Evolutionary conservation across 2,113 vertebrate species (phyloP).

Genomic region (Uria lomvia): DNA sequence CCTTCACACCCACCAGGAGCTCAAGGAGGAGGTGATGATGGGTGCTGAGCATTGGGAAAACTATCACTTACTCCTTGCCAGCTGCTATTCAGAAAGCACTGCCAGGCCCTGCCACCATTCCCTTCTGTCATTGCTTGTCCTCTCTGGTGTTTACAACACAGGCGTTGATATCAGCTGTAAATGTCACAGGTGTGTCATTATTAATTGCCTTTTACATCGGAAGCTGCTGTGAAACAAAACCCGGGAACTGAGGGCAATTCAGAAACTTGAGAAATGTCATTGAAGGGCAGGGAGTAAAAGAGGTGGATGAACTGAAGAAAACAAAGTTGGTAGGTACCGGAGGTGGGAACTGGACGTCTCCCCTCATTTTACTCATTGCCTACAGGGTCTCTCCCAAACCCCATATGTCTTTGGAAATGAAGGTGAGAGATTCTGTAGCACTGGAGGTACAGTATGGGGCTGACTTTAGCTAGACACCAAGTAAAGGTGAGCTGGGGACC

Average conservation of each 20-base stretch:
- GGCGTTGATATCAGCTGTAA: neutral
- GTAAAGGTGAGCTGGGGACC: neutral
- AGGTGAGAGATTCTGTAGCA: neutral
- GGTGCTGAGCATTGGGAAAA: neutral
- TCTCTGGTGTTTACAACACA: neutral
- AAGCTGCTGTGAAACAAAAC: neutral
- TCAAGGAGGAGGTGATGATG: neutral
- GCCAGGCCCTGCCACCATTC: neutral
- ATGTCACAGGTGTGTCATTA: neutral
- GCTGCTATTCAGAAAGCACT: neutral
- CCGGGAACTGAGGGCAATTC: neutral
- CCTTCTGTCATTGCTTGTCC: neutral
- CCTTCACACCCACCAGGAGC: neutral
- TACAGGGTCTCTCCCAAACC: neutral
- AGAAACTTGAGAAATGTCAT: neutral
- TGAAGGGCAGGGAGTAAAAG: neutral
- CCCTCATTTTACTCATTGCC: neutral
- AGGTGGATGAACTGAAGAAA: neutral
- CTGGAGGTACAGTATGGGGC: neutral
- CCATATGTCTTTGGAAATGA: rapidly evolving
- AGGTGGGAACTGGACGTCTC: neutral
- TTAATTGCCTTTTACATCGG: neutral
- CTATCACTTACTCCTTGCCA: neutral
- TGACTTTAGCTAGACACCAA: neutral
- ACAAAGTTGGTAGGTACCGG: neutral